Conservation (phyloP, 2,797 vertebrate species). For the Microctenopoma lineatum region DNA sequence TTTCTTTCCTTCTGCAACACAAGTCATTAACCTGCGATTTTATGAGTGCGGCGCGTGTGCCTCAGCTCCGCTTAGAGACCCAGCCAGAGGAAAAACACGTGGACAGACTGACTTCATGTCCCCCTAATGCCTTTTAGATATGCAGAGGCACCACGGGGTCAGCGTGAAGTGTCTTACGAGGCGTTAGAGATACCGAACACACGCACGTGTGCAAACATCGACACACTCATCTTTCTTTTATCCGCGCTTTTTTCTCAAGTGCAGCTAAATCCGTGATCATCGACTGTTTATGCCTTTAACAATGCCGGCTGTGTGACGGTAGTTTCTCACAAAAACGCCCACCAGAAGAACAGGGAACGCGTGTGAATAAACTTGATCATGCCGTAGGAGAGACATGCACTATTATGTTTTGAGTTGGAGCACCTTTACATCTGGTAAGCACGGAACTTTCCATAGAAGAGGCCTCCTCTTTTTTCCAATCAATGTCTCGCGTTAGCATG, state of each 20-base stretch:
- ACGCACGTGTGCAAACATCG: conserved; percentile 49
- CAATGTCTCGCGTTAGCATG: not conserved
- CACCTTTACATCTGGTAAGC: conserved; percentile 1
- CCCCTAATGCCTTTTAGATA: conserved; percentile 72
- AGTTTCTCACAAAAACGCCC: conserved; percentile 59
- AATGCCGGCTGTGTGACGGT: conserved; percentile 40
- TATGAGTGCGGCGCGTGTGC: conserved; percentile 3
- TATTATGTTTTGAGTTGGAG: conserved; percentile 38
- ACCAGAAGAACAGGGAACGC: not conserved
- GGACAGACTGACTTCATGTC: conserved; percentile 22
- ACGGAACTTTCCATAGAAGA: not conserved
- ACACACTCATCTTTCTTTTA: conserved; percentile 69
- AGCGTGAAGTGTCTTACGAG: conserved; percentile 62
- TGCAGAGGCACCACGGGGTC: conserved; percentile 71
- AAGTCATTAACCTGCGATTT: conserved; percentile 36
- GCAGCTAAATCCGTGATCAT: conserved; percentile 74
- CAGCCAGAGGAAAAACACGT: not conserved
- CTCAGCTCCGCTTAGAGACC: conserved; percentile 19
- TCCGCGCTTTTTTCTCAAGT: conserved; percentile 68
- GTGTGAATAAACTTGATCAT: conserved; percentile 46
- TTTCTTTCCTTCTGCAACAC: conserved; percentile 15
- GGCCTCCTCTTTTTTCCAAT: conserved; percentile 7
- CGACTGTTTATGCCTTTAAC: conserved; percentile 75
- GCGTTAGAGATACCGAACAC: conserved; percentile 42
- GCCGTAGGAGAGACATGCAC: conserved; percentile 27